These are phyloP conservation scores for Pseudorhiza aurosa DNA, from an alignment of 30 jellyfish, hydroid and myxozoan species.

Conservation along the genomic window DNA sequence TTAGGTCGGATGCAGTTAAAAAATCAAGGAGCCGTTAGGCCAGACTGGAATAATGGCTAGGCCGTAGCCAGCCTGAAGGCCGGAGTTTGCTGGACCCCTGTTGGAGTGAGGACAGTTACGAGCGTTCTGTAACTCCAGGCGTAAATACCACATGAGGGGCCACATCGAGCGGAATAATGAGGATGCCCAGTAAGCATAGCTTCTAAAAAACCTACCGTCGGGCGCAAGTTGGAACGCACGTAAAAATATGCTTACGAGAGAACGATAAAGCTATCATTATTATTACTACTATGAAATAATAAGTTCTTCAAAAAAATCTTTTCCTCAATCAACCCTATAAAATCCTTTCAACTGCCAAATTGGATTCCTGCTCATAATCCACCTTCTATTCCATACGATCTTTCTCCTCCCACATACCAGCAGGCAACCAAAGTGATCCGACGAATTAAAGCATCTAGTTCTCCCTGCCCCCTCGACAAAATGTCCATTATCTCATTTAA, in stretches of 20 bases:
- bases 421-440: slow-evolving; percentile 7
- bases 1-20: no score
- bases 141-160: no score
- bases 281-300: not conserved
- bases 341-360: not conserved
- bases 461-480: slow-evolving; percentile 54
- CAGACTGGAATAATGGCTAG: no score
- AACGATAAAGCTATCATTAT: not conserved
- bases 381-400: not conserved
- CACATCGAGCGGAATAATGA: no score
- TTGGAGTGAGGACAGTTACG: no score
- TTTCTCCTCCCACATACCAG: slow-evolving; percentile 10
- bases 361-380: slow-evolving; percentile 10
- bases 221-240: no score
- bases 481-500: slow-evolving; percentile 15
- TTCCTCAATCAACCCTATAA: not conserved
- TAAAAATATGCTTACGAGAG: not conserved
- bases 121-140: no score
- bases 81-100: no score
- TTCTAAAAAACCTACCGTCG: not conserved
- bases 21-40: no score
- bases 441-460: slow-evolving; percentile 5
- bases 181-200: not conserved
- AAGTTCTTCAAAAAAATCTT: no score
- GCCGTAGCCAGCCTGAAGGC: no score